Evolutionary conservation across 1,140 invertebrate species (phyloP), one percentile per base, ranked within the genome.

Genomic region (Drosophila baimaii): DNA sequence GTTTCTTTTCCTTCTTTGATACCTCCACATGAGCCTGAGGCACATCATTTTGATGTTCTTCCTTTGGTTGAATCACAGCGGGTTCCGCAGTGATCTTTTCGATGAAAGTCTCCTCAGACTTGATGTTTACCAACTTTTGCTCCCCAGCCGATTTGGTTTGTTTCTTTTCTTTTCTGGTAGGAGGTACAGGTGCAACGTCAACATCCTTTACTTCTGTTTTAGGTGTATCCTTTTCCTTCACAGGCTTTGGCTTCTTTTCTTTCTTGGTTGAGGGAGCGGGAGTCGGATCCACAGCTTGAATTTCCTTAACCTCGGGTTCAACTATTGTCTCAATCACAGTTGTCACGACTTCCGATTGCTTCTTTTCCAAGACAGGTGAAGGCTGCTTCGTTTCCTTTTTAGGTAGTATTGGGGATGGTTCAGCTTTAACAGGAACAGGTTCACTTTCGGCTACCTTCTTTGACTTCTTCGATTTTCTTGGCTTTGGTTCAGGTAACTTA

Each of bases 401-500:
- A 3, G 19, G n/a, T 3, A 66, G 55, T 10, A 59, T 39, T 39
- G 33, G 49, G 17, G 55, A 15, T 29, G 49, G 10, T 44, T 79
- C 71, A 19, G 56, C 39, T 25, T 54, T 56, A 41, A 17, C 25
- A 2, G 15, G 2, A 2, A 27, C 21, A n/a, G n/a, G 9, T 25
- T 71, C 66, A 25, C 41, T 46, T 12, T 85, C 81, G 4, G 44
- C 21, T 19, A 43, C n/a, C 35, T 77, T 78, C 46, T 81, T 88
- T 2, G 15, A 10, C 35, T 79, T 90, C 19, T 77, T 85, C 0
- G 71, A 65, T 49, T 86, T 90, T 1, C 75, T 66, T 4, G 63
- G 47, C 27, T 79, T 90, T 13, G 75, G 64, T 35, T 86, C 86
- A 19, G 81, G 79, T 7, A 75, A 59, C 9, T 81, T 89, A 0